Evolutionary conservation across 2,888 invertebrate genomes (phyloP), one percentile per base, ranked within the genome.

Genomic region (Galerucella nymphaeae): DNA sequence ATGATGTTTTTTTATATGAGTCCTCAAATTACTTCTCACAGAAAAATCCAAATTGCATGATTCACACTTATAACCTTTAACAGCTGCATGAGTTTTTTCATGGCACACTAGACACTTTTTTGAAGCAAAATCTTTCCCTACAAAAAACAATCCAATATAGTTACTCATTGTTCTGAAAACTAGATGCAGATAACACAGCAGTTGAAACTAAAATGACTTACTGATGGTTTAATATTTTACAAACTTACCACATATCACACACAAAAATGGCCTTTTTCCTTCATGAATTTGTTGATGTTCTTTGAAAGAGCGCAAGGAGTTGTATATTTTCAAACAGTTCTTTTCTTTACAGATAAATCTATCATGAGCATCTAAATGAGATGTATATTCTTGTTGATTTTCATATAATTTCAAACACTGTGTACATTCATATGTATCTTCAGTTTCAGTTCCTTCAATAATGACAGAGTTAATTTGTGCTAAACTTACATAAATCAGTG

Each of bases 121-220:
- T n/a, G 82, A 82, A 11, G 77, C 75, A 64, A 84, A 84, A 48
- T 79, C 78, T 79, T 84, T 84, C 42, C 82, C 83, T 83, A 71
- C 67, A 77, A 80, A 6, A 53, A 53, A 16, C 18, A 16, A 53
- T 16, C 2, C 6, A 18, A 50, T 50, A 50, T 48, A 48, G n/a
- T n/a, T n/a, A 50, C 57, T 11, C 13, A 67, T 18, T 55, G 62
- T 67, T 9, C 5, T 55, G 59, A 58, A 55, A 55, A 55, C 41
- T 10, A 20, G 11, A 45, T 70, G 30, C 30, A 23, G 23, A 23
- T 23, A 2, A 23, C 23, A 23, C 4, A 30, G 23, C 23, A 30
- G 30, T 30, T 30, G 30, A 30, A 30, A 30, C 6, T 6, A 30
- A 30, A 30, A 30, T 8, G 8, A 8, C 30, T 8, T 30, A 30